Base-by-base conservation (phyloP, 2,113 vertebrate genomes). In the Manacus vitellinus region DNA sequence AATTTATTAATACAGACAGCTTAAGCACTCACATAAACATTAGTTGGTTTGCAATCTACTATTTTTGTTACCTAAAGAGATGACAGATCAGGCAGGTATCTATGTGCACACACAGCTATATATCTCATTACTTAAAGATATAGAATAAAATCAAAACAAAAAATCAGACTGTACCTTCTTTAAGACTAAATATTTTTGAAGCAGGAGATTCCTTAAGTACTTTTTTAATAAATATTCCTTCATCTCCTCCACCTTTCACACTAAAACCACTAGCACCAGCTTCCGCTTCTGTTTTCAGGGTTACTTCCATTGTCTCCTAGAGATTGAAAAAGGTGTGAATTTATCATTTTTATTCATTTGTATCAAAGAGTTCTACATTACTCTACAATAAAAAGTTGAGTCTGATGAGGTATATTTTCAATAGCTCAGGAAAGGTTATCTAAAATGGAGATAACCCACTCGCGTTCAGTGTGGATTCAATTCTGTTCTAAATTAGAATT, bases 221-320 rank as follows among this genome's bases (percentile, higher is more conserved):
- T 89, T 99, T 98, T 89, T 99, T 99, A 58, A 99, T 98, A 88
- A 99, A 99, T 94, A 99, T 98, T 8, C 99, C 99, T 22, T 98
- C 98, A 86, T 97, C 97, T 51, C 99, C 99, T 27, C 99, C 99
- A n/a, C 99, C 99, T 4, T 95, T 97, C 83, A 99, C 98, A 33
- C 99, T 97, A 47, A 99, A 98, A 89, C 99, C 99, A 43, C 99
- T 99, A 81, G 98, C 98, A 91, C 98, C 98, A 22, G 98, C 98
- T 89, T 99, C 98, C 63, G 95, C 98, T 88, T 98, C 98, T 3
- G 99, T 99, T 96, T 98, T 98, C 95, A 99, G 96, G 1, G 98
- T 98, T 85, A 99, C 97, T 81, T 98, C 99, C 70, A 97, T 96
- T 3, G 85, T 96, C 25, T 97, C 98, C 97, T 98, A 95, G 47